These are phyloP conservation scores for Chaenogobius annularis DNA, from an alignment of 2,113 vertebrate genomes.

Conservation along the genomic window DNA sequence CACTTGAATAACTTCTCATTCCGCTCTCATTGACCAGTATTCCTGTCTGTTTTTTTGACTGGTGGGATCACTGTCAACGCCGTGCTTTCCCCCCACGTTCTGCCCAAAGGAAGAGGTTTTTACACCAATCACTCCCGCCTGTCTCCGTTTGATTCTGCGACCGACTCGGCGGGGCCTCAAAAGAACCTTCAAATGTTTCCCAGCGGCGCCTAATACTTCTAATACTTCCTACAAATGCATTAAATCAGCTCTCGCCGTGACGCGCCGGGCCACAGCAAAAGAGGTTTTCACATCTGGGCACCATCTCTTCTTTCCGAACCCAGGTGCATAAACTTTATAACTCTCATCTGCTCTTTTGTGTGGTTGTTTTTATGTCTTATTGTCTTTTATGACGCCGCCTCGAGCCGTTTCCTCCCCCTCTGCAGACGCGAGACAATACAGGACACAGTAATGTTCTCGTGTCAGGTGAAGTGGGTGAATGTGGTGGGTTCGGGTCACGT, in stretches of 20 bases:
- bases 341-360: constrained; percentile 29
- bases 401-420: constrained; percentile 11
- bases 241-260: neutral
- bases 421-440: neutral
- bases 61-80: neutral
- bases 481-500: neutral
- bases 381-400: constrained; percentile 30
- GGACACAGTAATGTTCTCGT: neutral
- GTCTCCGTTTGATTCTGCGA: neutral
- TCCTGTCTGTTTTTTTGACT: neutral
- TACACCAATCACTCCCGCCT: neutral
- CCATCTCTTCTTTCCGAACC: constrained; percentile 16
- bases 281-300: constrained; percentile 39
- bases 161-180: neutral
- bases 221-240: neutral
- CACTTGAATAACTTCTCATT: no score
- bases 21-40: neutral
- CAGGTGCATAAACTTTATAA: constrained; percentile 36
- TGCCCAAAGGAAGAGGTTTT: neutral
- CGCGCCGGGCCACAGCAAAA: neutral
- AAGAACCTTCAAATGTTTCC: neutral
- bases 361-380: constrained; percentile 8
- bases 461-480: neutral
- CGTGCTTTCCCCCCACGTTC: neutral
- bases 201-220: constrained; percentile 2